These are phyloP conservation scores for Microplitis deprimator DNA, from an alignment of 2,888 invertebrate species.

Conservation along the genomic window DNA sequence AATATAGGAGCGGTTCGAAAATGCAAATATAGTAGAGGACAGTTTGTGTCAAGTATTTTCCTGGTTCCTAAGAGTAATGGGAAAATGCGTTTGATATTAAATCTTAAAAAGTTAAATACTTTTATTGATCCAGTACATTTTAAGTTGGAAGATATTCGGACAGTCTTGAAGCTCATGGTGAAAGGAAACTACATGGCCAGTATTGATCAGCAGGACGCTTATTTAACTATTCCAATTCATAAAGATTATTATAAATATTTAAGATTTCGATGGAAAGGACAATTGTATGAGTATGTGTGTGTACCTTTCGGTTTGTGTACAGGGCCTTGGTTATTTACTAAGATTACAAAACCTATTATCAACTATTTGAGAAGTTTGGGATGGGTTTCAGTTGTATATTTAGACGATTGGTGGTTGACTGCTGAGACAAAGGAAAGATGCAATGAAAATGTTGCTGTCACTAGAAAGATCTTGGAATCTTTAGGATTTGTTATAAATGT, in stretches of 20 bases:
- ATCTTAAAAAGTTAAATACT: conserved; percentile 47
- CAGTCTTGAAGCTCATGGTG: conserved; percentile 42
- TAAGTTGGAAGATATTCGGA: conserved; percentile 50
- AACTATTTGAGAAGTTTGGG: conserved; percentile 19
- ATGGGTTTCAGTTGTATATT: conserved; percentile 27
- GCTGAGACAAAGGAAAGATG: neutral
- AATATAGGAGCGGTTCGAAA: conserved; percentile 25
- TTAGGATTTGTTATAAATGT: conserved; percentile 34
- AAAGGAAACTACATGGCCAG: conserved; percentile 39
- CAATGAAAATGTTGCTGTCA: neutral
- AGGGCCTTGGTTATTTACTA: conserved; percentile 43
- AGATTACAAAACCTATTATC: conserved; percentile 40
- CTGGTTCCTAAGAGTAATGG: conserved; percentile 40
- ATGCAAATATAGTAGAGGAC: conserved; percentile 21
- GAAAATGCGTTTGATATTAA: conserved; percentile 41
- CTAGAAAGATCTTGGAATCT: neutral
- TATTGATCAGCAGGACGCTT: conserved; percentile 42
- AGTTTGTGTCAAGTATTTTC: conserved; percentile 42
- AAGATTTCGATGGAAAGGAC: conserved; percentile 37
- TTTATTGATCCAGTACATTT: conserved; percentile 47
- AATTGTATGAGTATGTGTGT: conserved; percentile 41
- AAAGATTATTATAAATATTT: conserved; percentile 37
- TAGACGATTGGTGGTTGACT: conserved; percentile 2
- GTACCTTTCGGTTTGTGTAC: conserved; percentile 39
- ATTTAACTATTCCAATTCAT: conserved; percentile 41